Base-by-base conservation (phyloP, 2,797 vertebrate species). In the Thalassophryne amazonica region DNA sequence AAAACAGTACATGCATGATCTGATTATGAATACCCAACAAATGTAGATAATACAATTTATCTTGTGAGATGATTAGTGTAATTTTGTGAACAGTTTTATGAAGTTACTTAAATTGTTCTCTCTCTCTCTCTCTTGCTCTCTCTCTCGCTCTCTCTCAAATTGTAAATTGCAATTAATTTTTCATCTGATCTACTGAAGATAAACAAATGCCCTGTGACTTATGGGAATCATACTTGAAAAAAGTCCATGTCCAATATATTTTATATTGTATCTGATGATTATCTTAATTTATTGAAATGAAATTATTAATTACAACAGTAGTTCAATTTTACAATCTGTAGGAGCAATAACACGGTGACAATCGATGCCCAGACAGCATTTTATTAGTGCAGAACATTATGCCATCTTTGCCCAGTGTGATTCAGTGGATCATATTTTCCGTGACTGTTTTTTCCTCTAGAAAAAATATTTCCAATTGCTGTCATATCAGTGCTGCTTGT, bases 281-380 rank as follows among this genome's bases (percentile, higher is more conserved):
- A 60, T 61, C 67, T 62, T 81, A 74, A 69, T 81, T 69, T 60
- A 67, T 62, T 59, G 16, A 78, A 75, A 28, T 69, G 23, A 68
- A 73, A 59, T 80, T 76, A 68, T 74, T 73, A 67, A 69, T 74
- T 84, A 84, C 56, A 73, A 57, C 80, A 73, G 86, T 67, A 80
- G 74, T 76, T 73, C 40, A 76, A 85, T 84, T 67, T 75, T 74
- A 84, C 59, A 37, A 74, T 73, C 66, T 75, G 76, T 83, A 81
- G 80, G 84, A 91, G 90, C 89, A 92, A 91, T 91, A 91, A 89
- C 86, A 88, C 83, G 60, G 80, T 84, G 90, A 91, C 88, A 91
- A 91, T 91, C 90, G 78, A 81, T 76, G 68, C 60, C 63, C 76
- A 69, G 68, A 66, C 60, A 72, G 61, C 31, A 3, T 68, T 60